A percentile compares a stretch with the other conserved stretches of the same genome.
Conservation (phyloP, 2,888 invertebrate species). For the Lepidochrysops patricia region DNA sequence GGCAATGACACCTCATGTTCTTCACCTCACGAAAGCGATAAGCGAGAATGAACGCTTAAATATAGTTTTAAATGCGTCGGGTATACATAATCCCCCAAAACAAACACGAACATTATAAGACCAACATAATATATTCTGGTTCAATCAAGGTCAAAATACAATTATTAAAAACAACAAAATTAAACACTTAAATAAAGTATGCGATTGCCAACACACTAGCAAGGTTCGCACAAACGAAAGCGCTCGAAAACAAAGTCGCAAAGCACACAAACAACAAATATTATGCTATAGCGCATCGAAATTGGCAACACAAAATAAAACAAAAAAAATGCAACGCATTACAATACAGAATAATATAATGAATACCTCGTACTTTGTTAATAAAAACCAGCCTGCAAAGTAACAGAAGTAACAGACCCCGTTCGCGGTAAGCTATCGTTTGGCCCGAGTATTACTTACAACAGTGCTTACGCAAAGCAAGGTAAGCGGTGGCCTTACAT, state of each 20-base stretch:
- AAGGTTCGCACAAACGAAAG: not conserved
- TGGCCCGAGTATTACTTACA: conserved; percentile 45
- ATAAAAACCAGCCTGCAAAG: conserved; percentile 12
- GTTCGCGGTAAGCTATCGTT: conserved; percentile 33
- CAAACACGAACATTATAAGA: not conserved
- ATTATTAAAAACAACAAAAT: not conserved
- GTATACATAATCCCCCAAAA: not conserved
- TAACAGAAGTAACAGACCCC: conserved; percentile 17
- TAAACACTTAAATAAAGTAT: not conserved
- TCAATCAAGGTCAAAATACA: not conserved
- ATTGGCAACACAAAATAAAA: not conserved
- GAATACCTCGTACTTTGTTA: conserved; percentile 2
- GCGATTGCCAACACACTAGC: not conserved
- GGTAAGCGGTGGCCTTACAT: conserved; percentile 56
- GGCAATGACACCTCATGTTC: not conserved
- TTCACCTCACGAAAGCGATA: not conserved
- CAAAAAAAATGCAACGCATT: not conserved
- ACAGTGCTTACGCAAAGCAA: conserved; percentile 55
- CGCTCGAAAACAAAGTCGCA: not conserved
- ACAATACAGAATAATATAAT: not conserved
- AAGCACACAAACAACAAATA: not conserved
- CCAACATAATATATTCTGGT: not conserved
- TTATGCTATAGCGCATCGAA: not conserved
- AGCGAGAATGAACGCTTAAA: not conserved
- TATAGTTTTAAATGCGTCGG: not conserved